A percentile compares a stretch with the other conserved stretches of the same genome.
These are phyloP conservation scores for Lepidocyrtinus sp. DNA, from an alignment of 2,888 invertebrate species.

Conservation along the genomic window DNA sequence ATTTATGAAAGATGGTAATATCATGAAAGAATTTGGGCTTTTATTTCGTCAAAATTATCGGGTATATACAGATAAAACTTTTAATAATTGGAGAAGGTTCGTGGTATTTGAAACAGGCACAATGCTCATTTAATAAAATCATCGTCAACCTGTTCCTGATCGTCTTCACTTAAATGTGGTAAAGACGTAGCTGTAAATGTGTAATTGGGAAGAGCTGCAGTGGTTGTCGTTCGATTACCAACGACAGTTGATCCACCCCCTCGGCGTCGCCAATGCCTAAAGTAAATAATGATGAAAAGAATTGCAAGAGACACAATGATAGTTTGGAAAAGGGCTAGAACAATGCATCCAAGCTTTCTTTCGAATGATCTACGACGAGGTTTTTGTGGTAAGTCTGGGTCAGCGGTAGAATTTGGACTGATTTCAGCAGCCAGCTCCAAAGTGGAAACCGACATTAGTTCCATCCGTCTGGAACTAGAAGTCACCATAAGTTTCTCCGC, in stretches of 20 bases:
- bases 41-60: background rate
- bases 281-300: slow-evolving; percentile 41
- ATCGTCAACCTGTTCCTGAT: too few species aligned
- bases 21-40: background rate
- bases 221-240: too few species aligned
- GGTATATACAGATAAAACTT: background rate
- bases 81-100: too few species aligned
- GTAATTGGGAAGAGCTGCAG: too few species aligned
- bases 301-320: slow-evolving; percentile 26
- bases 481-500: too few species aligned
- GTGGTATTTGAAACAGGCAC: too few species aligned
- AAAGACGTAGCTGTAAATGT: too few species aligned
- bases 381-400: background rate
- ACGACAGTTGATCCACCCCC: too few species aligned
- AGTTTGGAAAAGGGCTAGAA: slow-evolving; percentile 22
- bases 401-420: background rate
- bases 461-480: background rate
- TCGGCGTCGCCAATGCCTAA: slow-evolving; percentile 24
- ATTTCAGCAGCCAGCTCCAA: background rate
- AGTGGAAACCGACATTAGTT: slow-evolving; percentile 15
- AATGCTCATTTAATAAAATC: too few species aligned
- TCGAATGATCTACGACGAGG: background rate
- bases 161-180: too few species aligned
- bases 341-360: slow-evolving; percentile 2
- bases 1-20: background rate